Evolutionary conservation across 2,113 vertebrate species (phyloP).

Genomic region (Scalopus aquaticus): DNA sequence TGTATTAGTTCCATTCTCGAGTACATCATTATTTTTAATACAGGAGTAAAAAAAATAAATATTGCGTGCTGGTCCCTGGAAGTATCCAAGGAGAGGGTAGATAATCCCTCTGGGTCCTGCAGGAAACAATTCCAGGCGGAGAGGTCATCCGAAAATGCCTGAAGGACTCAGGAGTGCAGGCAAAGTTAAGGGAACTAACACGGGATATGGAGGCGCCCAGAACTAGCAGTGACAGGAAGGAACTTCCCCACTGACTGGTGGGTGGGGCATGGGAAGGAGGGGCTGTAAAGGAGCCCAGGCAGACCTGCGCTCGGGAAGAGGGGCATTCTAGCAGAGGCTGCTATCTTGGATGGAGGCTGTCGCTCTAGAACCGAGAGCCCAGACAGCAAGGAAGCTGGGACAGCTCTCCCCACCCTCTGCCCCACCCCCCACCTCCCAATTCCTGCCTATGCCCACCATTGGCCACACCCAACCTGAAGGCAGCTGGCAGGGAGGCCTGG

Average conservation of each 20-base stretch:
- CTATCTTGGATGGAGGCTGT: background rate
- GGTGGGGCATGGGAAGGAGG: background rate
- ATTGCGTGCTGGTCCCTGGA: background rate
- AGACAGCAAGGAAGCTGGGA: background rate
- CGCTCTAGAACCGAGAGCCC: background rate
- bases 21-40: background rate
- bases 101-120: background rate
- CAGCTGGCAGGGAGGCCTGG: background rate
- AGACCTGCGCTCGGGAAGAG: background rate
- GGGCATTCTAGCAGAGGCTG: background rate
- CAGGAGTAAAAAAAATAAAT: background rate
- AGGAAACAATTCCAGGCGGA: background rate
- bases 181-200: background rate
- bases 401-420: background rate
- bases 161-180: background rate
- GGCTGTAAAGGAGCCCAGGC: background rate
- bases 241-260: background rate
- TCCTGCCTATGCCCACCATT: background rate
- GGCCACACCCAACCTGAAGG: background rate
- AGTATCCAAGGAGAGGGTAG: background rate
- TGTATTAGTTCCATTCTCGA: background rate
- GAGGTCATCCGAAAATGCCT: background rate
- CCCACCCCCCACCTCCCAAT: background rate
- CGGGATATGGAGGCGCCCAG: background rate
- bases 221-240: background rate